A percentile compares a stretch with the other conserved stretches of the same genome.
These are phyloP conservation scores for Forbesichthys agassizii DNA, from an alignment of 2,113 vertebrate species.

Conservation along the genomic window DNA sequence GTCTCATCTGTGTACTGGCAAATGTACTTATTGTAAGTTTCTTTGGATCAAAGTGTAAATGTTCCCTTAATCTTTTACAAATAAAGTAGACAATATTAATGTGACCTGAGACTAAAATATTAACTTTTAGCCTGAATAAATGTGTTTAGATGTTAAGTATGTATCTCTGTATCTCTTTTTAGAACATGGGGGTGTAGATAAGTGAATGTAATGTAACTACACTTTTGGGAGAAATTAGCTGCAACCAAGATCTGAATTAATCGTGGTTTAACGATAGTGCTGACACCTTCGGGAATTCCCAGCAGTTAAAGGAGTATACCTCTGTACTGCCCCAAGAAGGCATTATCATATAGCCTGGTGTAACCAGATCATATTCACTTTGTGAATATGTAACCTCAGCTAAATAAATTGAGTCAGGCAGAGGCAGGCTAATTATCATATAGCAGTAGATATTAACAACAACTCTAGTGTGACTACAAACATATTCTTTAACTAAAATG, in stretches of 20 bases:
- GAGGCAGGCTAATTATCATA: not conserved
- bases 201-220: too few species aligned
- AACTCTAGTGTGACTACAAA: too few species aligned
- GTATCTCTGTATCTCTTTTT: too few species aligned
- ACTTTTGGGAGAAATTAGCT: too few species aligned
- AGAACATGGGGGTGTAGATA: too few species aligned
- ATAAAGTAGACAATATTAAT: not conserved
- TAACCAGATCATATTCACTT: too few species aligned
- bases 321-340: not conserved
- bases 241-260: not conserved
- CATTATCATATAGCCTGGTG: not conserved
- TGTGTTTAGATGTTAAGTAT: slow-evolving; percentile 4
- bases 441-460: not conserved
- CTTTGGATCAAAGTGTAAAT: not conserved
- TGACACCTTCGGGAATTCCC: slow-evolving; percentile 14
- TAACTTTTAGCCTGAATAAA: not conserved
- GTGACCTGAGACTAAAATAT: not conserved
- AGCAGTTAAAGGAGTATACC: not conserved
- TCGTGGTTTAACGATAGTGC: not conserved
- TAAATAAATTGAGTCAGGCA: too few species aligned
- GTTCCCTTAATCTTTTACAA: not conserved
- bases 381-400: too few species aligned
- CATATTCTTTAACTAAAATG: too few species aligned
- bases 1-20: too few species aligned
- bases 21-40: too few species aligned